Conservation (phyloP, 2,113 vertebrate species). For the Psittacus erithacus region DNA sequence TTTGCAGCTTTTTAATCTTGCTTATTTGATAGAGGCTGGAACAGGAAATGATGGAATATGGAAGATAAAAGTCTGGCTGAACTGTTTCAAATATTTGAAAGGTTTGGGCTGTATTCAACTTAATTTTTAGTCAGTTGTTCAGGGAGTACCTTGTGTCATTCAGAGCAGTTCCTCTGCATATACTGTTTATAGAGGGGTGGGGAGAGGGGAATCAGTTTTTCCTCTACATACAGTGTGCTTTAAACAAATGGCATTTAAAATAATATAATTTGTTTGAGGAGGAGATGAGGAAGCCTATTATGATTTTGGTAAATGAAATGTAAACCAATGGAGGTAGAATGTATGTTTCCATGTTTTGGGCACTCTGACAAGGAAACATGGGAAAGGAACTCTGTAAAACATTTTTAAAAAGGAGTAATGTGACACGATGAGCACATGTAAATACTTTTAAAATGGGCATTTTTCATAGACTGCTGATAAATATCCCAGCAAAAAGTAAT, state of each 20-base stretch:
- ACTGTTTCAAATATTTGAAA: background rate
- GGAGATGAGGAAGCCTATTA: background rate
- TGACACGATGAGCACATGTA: background rate
- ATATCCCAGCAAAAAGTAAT: fast-evolving
- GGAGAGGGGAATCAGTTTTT: background rate
- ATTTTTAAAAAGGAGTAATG: background rate
- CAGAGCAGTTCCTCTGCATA: background rate
- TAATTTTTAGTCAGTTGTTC: background rate
- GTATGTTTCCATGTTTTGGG: background rate
- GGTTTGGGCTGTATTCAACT: background rate
- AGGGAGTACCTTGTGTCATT: background rate
- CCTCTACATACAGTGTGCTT: background rate
- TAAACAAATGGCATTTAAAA: background rate
- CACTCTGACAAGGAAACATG: background rate
- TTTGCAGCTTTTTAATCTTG: background rate
- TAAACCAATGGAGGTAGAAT: background rate
- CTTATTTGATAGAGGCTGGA: background rate
- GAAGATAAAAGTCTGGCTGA: background rate
- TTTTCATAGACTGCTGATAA: background rate
- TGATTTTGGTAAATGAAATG: background rate
- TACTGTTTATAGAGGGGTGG: background rate
- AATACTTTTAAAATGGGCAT: background rate
- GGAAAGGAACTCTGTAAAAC: background rate
- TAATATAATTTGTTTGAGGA: background rate
- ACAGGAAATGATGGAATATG: fast-evolving